These are phyloP conservation scores for Meles meles DNA, from an alignment of 2,113 vertebrate species.

Conservation along the genomic window DNA sequence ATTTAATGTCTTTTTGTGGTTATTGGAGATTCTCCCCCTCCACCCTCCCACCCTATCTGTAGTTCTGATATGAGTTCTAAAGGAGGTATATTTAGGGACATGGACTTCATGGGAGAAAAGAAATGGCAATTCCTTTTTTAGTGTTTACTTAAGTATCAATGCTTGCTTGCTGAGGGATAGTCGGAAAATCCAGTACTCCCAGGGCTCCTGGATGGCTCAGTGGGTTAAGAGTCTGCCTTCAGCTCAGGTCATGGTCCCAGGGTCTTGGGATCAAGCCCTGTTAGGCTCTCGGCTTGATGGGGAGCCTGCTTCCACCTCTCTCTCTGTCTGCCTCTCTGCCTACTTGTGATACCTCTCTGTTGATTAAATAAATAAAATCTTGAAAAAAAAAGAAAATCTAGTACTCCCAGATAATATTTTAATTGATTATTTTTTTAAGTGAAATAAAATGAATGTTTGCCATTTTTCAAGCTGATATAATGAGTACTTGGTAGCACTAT, in stretches of 20 bases:
- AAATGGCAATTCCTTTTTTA: background rate
- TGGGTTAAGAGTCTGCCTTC: too few species aligned
- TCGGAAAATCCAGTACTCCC: background rate
- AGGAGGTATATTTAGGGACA: background rate
- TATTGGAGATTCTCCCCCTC: background rate
- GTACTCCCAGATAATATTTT: background rate
- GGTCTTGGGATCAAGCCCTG: too few species aligned
- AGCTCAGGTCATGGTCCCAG: too few species aligned
- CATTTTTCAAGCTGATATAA: background rate
- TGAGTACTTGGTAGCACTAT: background rate
- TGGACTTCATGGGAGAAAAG: background rate
- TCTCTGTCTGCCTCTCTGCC: too few species aligned
- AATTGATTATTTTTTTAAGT: conserved; percentile 42
- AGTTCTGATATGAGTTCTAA: background rate
- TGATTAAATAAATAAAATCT: too few species aligned
- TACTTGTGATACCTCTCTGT: too few species aligned
- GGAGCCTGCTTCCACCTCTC: too few species aligned
- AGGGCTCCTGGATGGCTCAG: background rate
- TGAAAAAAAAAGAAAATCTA: background rate
- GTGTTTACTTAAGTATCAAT: conserved; percentile 18
- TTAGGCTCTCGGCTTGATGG: too few species aligned
- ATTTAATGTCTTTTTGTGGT: background rate
- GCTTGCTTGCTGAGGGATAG: background rate
- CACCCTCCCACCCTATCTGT: background rate
- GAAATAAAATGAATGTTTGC: background rate